phyloP scores from a whole-genome alignment of 1,140 invertebrate species.

The Lordiphosa collinella region DNA sequence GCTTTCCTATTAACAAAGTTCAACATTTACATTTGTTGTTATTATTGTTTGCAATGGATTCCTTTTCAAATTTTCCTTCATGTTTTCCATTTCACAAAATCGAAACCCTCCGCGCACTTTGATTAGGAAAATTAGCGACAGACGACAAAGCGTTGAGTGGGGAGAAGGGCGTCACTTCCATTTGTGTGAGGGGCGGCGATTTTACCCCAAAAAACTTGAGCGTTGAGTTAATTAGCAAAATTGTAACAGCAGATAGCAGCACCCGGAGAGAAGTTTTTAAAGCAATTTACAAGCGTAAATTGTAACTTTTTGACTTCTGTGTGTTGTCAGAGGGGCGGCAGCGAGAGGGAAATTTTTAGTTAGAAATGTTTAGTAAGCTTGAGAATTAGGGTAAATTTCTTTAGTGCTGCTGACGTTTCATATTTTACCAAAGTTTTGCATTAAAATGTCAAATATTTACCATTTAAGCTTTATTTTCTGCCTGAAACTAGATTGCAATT shows the following conservation, averaged over 20 bases:
- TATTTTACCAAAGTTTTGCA: too few species aligned
- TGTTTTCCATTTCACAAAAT: slow-evolving; percentile 65
- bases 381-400: too few species aligned
- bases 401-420: too few species aligned
- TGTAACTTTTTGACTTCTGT: slow-evolving; percentile 69
- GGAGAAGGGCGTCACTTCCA: background rate
- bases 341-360: background rate
- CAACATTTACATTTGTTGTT: slow-evolving; percentile 67
- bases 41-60: slow-evolving; percentile 58
- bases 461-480: too few species aligned
- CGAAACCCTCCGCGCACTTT: slow-evolving; percentile 53
- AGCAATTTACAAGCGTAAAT: slow-evolving; percentile 76
- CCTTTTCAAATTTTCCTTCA: slow-evolving; percentile 47
- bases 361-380: too few species aligned
- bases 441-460: too few species aligned
- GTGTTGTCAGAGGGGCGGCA: background rate
- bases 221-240: slow-evolving; percentile 73
- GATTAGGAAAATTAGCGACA: slow-evolving; percentile 73
- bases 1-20: slow-evolving; percentile 60
- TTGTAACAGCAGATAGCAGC: slow-evolving; percentile 69
- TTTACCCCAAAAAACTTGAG: slow-evolving; percentile 40
- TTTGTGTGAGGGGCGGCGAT: slow-evolving; percentile 8
- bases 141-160: slow-evolving; percentile 21
- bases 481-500: too few species aligned
- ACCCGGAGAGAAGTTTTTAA: slow-evolving; percentile 63